Conservation (phyloP, 2,113 vertebrate species). For the Ibidorhyncha struthersii region DNA sequence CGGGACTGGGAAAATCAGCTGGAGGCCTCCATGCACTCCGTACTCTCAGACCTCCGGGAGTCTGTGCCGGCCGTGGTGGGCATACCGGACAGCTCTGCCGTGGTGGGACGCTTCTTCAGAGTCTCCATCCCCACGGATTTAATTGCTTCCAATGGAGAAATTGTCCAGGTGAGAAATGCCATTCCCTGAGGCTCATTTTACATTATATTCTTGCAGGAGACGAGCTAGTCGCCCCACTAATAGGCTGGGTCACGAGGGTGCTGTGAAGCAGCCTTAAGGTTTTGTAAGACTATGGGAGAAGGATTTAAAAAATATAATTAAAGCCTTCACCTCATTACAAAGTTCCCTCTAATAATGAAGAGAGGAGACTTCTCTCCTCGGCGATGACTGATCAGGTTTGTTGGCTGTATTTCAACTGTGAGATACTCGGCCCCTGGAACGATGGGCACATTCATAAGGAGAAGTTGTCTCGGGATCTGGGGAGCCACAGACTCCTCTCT, state of each 20-base stretch:
- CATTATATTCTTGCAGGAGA: neutral
- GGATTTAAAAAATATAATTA: neutral
- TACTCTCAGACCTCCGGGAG: slow-evolving; percentile 83
- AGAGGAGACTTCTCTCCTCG: neutral
- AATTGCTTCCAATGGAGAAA: slow-evolving; percentile 77
- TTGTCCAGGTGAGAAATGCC: slow-evolving; percentile 82
- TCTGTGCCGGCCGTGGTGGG: slow-evolving; percentile 76
- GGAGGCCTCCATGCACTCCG: slow-evolving; percentile 92
- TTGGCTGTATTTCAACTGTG: neutral
- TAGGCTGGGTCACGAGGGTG: neutral
- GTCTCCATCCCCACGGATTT: slow-evolving; percentile 83
- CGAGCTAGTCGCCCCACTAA: accelerated
- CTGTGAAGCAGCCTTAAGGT: neutral
- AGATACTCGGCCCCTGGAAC: neutral
- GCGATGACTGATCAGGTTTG: neutral
- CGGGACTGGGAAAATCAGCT: slow-evolving; percentile 86
- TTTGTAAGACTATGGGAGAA: neutral
- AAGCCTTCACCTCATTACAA: neutral
- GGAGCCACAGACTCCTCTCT: neutral
- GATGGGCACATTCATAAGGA: neutral
- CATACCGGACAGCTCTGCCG: slow-evolving; percentile 86
- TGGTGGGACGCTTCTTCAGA: slow-evolving; percentile 88
- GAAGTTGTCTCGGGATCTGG: neutral
- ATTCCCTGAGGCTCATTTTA: neutral
- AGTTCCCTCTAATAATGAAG: neutral